Percentiles rank a stretch among this genome's conserved stretches.
Conservation (phyloP, 2,888 invertebrate species). For the Cinara cedri region DNA sequence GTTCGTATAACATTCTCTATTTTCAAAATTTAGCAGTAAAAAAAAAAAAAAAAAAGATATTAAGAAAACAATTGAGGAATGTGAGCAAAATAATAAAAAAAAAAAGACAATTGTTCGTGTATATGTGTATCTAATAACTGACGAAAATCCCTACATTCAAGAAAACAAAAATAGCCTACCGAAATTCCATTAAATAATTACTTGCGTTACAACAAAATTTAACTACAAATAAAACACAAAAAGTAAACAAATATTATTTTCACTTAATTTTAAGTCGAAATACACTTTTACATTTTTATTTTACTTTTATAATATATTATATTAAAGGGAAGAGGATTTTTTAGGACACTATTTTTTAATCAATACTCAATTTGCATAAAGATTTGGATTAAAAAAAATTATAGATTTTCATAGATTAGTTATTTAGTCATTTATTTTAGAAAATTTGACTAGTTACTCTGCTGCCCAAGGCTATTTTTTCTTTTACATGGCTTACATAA, state of each 20-base stretch:
- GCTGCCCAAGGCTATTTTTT: no score
- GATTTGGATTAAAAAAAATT: no score
- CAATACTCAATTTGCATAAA: no score
- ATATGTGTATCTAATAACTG: slow-evolving; percentile 29
- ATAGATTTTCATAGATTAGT: no score
- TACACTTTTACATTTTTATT: slow-evolving; percentile 22
- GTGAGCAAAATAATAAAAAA: slow-evolving; percentile 49
- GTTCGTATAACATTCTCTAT: slow-evolving; percentile 41
- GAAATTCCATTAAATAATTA: slow-evolving; percentile 45
- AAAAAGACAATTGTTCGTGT: slow-evolving; percentile 35
- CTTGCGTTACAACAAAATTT: slow-evolving; percentile 52
- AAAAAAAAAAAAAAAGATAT: slow-evolving; percentile 26
- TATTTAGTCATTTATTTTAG: no score
- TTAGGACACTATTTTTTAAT: no score
- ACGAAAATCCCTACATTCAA: slow-evolving; percentile 37
- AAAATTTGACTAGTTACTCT: no score
- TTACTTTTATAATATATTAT: no score
- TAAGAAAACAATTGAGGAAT: slow-evolving; percentile 53
- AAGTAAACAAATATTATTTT: slow-evolving; percentile 42
- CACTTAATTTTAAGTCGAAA: slow-evolving; percentile 30
- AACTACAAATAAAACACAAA: slow-evolving; percentile 46
- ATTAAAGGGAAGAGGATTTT: no score
- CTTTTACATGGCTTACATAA: no score
- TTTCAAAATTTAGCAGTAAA: slow-evolving; percentile 45
- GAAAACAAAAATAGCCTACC: slow-evolving; percentile 36